Conservation (phyloP, 1,140 invertebrate species). For the Pogonomyrmex californicus region DNA sequence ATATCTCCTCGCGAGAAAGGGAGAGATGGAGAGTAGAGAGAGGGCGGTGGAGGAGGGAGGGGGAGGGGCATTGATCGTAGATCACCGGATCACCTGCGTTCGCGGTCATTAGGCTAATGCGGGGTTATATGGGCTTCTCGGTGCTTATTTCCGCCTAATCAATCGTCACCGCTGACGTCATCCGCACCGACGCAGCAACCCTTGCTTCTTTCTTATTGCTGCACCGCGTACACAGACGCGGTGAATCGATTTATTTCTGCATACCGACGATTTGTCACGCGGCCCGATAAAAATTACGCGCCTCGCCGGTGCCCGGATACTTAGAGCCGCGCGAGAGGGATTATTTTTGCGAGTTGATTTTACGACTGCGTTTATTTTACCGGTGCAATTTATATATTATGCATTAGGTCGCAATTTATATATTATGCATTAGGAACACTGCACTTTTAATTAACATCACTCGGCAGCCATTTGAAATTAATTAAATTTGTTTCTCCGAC, state of each 20-base stretch:
- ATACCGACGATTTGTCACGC: slow-evolving; percentile 47
- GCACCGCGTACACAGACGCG: slow-evolving; percentile 31
- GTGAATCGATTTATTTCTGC: slow-evolving; percentile 61
- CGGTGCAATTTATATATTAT: not conserved
- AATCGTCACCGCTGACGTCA: slow-evolving; percentile 68
- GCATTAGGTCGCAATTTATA: not conserved
- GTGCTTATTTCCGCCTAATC: slow-evolving; percentile 73
- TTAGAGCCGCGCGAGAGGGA: not conserved
- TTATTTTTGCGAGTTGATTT: slow-evolving; percentile 19
- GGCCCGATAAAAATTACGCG: slow-evolving; percentile 11
- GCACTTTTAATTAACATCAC: not conserved
- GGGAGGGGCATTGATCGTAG: slow-evolving; percentile 66
- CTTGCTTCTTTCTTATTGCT: slow-evolving; percentile 22
- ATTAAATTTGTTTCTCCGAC: not conserved
- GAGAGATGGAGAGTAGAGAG: not conserved
- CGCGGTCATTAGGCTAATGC: slow-evolving; percentile 76
- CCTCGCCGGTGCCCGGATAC: not conserved
- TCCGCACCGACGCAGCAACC: slow-evolving; percentile 32
- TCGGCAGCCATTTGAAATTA: not conserved
- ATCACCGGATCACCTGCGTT: slow-evolving; percentile 74
- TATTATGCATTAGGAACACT: not conserved
- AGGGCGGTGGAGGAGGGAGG: not conserved
- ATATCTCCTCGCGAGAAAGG: slow-evolving; percentile 25
- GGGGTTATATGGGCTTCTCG: slow-evolving; percentile 62
- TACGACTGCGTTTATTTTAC: not conserved